Base-by-base conservation (phyloP, 2,113 vertebrate genomes). In the Melanerpes formicivorus region DNA sequence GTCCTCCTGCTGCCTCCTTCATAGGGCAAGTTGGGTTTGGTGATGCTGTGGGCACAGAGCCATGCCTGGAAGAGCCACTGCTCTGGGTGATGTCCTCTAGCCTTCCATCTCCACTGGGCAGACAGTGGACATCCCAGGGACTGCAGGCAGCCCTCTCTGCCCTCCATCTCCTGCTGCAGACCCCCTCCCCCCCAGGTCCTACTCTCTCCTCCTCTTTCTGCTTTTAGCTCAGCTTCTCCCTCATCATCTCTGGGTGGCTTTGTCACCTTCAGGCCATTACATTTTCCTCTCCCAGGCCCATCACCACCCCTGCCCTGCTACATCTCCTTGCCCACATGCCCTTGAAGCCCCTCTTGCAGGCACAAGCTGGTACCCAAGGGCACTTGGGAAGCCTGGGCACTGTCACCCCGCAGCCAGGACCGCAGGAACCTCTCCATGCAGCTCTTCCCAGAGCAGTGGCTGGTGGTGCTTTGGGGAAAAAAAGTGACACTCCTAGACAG, bases 271-370 rank as follows among this genome's bases (percentile, higher is more conserved):
- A 42, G 34, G 18, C 25, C 32, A 16, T 67, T 91, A 80, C 1
- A 58, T 10, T 44, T 84, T 25, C 40, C 22, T 93, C 52, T 73
- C 55, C 62, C 30, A 60, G 18, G 8, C 32, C 69, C 42, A 26
- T 13, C 70, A 71, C 3, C 48, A 22, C 6, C n/a, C 11, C 34
- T 10, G 8, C 3, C 16, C 16, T 1, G 0, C 25, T 4, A 78
- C 76, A 74, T 18, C 23, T 86, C 69, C 72, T 62, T 46, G 32
- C 76, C 48, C 58, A 59, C 7, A 9, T 26, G 40, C 8, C 75
- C 40, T 78, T 67, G 60, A 40, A 75, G 42, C 12, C 18, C 40
- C 44, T 30, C n/a, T 48, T 62, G 59, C n/a, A 50, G 40, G 55
- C 32, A 52, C 40, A 34, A 29, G 5, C 59, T 65, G 22, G 29